These are phyloP conservation scores for Conopomorpha cramerella DNA, from an alignment of 1,140 invertebrate species.

Conservation along the genomic window DNA sequence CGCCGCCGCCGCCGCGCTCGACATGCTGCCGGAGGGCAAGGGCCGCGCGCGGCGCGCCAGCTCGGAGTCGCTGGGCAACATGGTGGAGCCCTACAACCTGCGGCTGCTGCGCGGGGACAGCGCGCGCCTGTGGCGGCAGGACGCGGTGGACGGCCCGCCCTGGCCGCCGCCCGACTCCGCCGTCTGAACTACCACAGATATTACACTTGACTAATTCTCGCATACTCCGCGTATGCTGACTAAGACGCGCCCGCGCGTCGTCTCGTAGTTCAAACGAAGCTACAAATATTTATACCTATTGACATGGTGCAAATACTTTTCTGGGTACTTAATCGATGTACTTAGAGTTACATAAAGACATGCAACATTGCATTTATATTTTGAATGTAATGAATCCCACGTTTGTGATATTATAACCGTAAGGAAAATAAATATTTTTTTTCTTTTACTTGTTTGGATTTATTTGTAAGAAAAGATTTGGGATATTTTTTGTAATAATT, in stretches of 20 bases:
- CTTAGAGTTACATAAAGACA: constrained; percentile 13
- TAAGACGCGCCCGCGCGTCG: no score
- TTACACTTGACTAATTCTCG: no score
- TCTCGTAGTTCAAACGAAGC: neutral
- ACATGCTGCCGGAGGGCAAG: constrained; percentile 35
- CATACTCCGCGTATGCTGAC: no score
- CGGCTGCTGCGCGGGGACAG: constrained; percentile 37
- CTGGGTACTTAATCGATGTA: constrained; percentile 14
- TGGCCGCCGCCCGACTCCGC: constrained; percentile 50
- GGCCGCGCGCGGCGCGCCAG: constrained; percentile 15
- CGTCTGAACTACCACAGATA: constrained; percentile 39
- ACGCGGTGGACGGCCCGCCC: constrained; percentile 49
- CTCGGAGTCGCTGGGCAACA: constrained; percentile 22
- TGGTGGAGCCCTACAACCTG: constrained; percentile 49
- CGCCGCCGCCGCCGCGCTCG: constrained; percentile 16
- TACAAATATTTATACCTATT: neutral
- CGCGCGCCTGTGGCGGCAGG: constrained; percentile 51
- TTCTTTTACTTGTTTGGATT: no score
- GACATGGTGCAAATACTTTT: neutral
- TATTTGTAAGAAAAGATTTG: no score
- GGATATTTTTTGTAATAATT: no score
- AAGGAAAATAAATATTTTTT: no score
- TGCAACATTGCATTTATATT: constrained; percentile 16
- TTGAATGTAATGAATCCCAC: constrained; percentile 16
- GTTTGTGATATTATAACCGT: constrained; percentile 28